phyloP scores from a whole-genome alignment of 2,113 vertebrate species.

The Proteles cristata region DNA sequence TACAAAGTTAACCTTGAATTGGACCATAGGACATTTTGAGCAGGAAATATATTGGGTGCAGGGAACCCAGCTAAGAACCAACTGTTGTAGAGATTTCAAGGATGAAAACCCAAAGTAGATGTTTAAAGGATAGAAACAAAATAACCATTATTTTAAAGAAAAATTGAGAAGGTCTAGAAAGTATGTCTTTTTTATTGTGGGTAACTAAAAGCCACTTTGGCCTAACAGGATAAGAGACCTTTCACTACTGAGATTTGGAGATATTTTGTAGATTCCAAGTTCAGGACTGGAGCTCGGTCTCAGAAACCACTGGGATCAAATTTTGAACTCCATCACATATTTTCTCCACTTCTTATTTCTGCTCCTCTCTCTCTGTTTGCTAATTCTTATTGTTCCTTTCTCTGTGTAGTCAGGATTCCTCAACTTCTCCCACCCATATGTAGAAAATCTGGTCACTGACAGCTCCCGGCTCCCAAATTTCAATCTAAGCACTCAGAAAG shows the following conservation, averaged over 20 bases:
- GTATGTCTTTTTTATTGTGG: not conserved
- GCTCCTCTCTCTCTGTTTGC: not conserved
- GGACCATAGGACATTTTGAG: not conserved
- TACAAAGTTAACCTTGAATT: not conserved
- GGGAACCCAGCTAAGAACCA: not conserved
- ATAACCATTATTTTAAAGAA: not conserved
- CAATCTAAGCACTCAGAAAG: not conserved
- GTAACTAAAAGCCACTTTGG: not conserved
- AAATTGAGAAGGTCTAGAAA: not conserved
- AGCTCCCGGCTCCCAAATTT: not conserved
- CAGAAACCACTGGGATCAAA: not conserved
- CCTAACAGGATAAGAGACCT: not conserved
- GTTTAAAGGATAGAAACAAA: not conserved
- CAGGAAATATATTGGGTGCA: not conserved
- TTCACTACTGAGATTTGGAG: not conserved
- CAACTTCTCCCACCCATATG: not conserved
- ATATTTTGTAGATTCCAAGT: not conserved
- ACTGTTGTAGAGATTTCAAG: not conserved
- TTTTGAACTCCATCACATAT: not conserved
- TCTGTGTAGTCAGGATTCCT: not conserved
- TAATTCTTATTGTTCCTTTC: not conserved
- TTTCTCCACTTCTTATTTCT: not conserved
- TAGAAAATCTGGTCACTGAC: not conserved
- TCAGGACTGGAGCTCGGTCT: not conserved
- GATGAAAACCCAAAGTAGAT: not conserved